These are phyloP conservation scores for Anolis carolinensis DNA, from an alignment of 2,113 vertebrate species.

Conservation along the genomic window DNA sequence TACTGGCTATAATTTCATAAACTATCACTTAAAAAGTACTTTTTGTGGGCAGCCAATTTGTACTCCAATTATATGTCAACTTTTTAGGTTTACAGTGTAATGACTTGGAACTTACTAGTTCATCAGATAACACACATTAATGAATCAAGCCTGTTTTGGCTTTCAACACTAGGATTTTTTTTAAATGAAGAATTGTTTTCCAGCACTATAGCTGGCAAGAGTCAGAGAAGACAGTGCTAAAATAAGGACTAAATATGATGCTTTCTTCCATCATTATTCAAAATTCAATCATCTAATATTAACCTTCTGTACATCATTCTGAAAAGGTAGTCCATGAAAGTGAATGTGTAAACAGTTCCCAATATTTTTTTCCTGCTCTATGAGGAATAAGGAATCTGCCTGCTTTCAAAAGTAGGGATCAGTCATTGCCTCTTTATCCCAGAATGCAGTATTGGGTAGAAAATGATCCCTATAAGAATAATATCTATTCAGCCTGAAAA, in stretches of 20 bases:
- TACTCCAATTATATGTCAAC: slow-evolving; percentile 6
- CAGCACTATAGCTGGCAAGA: slow-evolving; percentile 23
- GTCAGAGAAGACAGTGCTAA: slow-evolving; percentile 10
- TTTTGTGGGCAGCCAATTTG: neutral
- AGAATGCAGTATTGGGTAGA: too few relatives aligned
- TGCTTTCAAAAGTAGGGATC: too few relatives aligned
- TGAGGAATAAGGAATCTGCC: neutral
- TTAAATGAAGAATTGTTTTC: slow-evolving; percentile 4
- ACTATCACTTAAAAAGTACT: neutral
- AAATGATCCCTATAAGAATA: too few relatives aligned
- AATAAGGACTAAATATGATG: slow-evolving; percentile 43
- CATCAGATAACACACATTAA: slow-evolving; percentile 1
- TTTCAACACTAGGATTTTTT: slow-evolving; percentile 12
- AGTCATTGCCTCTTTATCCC: too few relatives aligned
- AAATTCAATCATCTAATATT: slow-evolving; percentile 27
- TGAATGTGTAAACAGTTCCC: neutral
- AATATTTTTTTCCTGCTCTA: neutral
- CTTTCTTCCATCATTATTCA: slow-evolving; percentile 53
- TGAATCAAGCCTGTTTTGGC: slow-evolving; percentile 15
- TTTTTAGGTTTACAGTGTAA: slow-evolving; percentile 7
- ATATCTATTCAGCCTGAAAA: too few relatives aligned
- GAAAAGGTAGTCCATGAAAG: neutral
- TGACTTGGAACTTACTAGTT: slow-evolving; percentile 8
- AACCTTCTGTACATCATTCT: neutral
- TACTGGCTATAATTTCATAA: slow-evolving; percentile 43